phyloP scores from a whole-genome alignment of 2,113 vertebrate genomes.

The Meriones unguiculatus region DNA sequence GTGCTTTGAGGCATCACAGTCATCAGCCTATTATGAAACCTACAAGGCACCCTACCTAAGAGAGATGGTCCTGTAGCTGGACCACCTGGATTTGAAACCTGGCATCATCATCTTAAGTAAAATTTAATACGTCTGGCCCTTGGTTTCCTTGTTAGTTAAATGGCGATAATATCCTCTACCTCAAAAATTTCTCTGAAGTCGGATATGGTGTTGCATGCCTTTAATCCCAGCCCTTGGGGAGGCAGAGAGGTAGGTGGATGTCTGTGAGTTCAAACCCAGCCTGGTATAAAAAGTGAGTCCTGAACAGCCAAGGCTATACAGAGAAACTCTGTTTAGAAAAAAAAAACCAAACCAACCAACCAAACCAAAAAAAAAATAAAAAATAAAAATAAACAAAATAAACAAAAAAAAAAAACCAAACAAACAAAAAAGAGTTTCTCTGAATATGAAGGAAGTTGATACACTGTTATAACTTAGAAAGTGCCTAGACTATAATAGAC shows the following conservation, averaged over 20 bases:
- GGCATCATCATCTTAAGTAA: not conserved
- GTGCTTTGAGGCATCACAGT: too few species aligned
- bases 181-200: not conserved
- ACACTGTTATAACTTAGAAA: not conserved
- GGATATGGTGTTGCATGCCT: too few species aligned
- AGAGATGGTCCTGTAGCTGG: not conserved
- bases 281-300: too few species aligned
- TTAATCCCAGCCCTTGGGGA: too few species aligned
- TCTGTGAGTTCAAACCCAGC: too few species aligned
- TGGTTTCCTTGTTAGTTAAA: slow-evolving; percentile 20
- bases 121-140: not conserved
- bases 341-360: too few species aligned
- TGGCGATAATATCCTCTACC: not conserved
- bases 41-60: not conserved
- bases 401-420: too few species aligned
- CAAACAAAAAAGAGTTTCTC: not conserved
- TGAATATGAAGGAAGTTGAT: not conserved
- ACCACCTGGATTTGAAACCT: not conserved
- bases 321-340: too few species aligned
- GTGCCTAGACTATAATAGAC: not conserved
- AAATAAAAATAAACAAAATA: too few species aligned
- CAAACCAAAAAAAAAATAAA: too few species aligned
- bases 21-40: not conserved
- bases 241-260: too few species aligned
- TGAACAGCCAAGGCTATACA: too few species aligned